Conservation (phyloP, 2,797 vertebrate genomes). For the Dryobates pubescens region DNA sequence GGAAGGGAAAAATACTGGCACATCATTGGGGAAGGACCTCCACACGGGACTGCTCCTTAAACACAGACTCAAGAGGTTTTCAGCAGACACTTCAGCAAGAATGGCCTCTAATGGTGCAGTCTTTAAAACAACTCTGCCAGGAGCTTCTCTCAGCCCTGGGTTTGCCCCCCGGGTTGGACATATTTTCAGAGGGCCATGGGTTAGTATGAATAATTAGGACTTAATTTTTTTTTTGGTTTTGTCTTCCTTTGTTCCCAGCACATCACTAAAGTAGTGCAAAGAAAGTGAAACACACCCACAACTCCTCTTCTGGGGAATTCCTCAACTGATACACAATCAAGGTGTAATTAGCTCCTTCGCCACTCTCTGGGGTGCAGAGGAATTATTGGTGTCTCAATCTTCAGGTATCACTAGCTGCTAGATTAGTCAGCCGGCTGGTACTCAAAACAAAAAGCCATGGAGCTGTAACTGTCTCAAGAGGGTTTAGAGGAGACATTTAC, state of each 20-base stretch:
- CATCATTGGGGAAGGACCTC: neutral
- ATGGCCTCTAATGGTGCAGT: neutral
- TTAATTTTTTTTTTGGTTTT: neutral
- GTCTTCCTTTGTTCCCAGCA: neutral
- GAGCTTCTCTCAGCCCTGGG: neutral
- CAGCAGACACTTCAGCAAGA: neutral
- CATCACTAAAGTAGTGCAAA: neutral
- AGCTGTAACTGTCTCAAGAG: neutral
- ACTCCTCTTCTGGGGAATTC: slow-evolving; percentile 48
- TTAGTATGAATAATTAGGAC: slow-evolving; percentile 29
- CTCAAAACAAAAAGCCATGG: slow-evolving; percentile 15
- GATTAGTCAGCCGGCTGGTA: neutral
- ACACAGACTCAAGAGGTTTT: neutral
- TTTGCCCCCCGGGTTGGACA: neutral
- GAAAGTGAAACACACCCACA: slow-evolving; percentile 52
- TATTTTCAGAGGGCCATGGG: neutral
- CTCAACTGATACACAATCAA: neutral
- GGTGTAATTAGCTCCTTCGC: slow-evolving; percentile 25
- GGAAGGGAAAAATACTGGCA: slow-evolving; percentile 24
- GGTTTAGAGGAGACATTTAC: neutral
- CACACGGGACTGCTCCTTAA: neutral
- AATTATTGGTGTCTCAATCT: slow-evolving; percentile 29
- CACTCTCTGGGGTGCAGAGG: neutral
- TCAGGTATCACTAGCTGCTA: neutral
- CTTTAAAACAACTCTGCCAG: slow-evolving; percentile 14